Evolutionary conservation across 2,113 vertebrate species (phyloP).

Genomic region (Sprattus sprattus): DNA sequence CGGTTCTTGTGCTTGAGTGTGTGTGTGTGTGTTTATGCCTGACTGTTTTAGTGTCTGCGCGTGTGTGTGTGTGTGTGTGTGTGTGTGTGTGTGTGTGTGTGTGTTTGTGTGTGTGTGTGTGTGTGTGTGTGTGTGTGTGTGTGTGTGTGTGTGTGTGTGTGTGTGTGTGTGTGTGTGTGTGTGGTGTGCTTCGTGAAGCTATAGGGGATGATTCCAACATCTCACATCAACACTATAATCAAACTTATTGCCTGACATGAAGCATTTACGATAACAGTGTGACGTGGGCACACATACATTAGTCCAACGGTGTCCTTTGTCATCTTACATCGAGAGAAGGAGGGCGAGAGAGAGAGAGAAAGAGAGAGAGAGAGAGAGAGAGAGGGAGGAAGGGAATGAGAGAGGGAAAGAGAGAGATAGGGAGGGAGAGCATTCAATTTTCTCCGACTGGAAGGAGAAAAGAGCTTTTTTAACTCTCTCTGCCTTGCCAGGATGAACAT

Average conservation of each 20-base stretch:
- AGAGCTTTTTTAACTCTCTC: neutral
- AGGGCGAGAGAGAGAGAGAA: neutral
- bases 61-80: conserved; percentile 23
- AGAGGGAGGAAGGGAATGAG: neutral
- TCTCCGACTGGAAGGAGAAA: neutral
- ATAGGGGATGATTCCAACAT: conserved; percentile 51
- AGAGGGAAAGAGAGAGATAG: neutral
- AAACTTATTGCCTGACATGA: conserved; percentile 67
- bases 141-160: neutral
- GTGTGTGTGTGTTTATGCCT: neutral
- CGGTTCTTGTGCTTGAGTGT: no score
- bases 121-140: neutral
- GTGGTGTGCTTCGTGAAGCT: neutral
- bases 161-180: no score
- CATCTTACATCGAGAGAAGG: neutral
- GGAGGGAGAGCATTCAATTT: neutral
- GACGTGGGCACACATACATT: conserved; percentile 49
- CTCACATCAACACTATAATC: conserved; percentile 67
- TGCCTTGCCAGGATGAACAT: neutral
- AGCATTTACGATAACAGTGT: conserved; percentile 58
- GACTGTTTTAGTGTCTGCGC: neutral
- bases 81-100: conserved; percentile 2
- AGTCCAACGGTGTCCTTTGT: neutral
- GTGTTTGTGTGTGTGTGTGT: conserved; percentile 4
- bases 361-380: neutral